These are phyloP conservation scores for Heliornis fulica DNA, from an alignment of 2,113 vertebrate genomes.

Conservation along the genomic window DNA sequence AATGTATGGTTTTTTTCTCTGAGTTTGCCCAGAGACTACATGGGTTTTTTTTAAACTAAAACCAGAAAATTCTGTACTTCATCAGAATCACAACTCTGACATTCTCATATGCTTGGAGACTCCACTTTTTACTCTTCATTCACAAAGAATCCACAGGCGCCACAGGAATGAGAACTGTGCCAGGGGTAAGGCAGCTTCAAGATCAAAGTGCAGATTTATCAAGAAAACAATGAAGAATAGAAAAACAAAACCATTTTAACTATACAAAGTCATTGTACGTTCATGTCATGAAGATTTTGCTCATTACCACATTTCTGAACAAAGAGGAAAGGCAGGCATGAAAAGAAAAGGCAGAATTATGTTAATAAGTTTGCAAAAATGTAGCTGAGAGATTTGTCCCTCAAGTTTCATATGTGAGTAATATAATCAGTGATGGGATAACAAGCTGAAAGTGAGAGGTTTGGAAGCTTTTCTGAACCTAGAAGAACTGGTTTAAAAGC, in stretches of 20 bases:
- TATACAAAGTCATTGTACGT: neutral
- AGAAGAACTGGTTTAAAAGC: neutral
- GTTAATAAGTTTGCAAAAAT: neutral
- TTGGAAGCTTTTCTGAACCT: neutral
- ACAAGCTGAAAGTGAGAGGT: neutral
- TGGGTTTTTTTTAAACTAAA: neutral
- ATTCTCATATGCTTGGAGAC: neutral
- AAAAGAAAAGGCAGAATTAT: neutral
- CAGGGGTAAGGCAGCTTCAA: neutral
- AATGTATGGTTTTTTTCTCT: neutral
- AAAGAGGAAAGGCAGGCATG: neutral
- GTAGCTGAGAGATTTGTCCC: neutral
- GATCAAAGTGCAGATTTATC: constrained; percentile 43
- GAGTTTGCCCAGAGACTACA: neutral
- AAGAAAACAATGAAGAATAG: constrained; percentile 24
- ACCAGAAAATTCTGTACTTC: neutral
- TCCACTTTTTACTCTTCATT: neutral
- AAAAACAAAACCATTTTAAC: neutral
- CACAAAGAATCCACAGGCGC: neutral
- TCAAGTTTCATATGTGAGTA: neutral
- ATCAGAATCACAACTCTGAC: neutral
- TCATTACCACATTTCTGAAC: neutral
- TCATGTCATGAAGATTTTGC: constrained; percentile 18
- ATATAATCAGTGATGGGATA: neutral
- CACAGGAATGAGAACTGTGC: neutral